Percentiles rank a stretch among this genome's conserved stretches.
phyloP scores from a whole-genome alignment of 2,113 vertebrate species.

The Antennarius striatus region DNA sequence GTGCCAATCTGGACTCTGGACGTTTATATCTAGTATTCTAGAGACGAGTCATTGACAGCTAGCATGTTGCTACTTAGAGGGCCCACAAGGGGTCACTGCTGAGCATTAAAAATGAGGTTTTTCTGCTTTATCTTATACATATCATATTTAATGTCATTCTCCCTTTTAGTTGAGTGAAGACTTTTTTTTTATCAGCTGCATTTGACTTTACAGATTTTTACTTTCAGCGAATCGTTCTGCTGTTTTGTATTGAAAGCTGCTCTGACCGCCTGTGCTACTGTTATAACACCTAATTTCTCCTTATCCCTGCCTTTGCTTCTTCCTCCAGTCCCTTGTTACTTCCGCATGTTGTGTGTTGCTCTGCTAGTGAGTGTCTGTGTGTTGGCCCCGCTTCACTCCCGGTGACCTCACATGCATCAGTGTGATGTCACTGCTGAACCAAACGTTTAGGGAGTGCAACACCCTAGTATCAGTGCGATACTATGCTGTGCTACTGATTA shows the following conservation, averaged over 20 bases:
- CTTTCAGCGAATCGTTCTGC: constrained; percentile 23
- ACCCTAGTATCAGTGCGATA: constrained; percentile 21
- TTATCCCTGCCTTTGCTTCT: constrained; percentile 52
- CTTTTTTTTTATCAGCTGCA: constrained; percentile 21
- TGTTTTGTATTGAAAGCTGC: constrained; percentile 13
- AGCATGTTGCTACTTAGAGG: constrained; percentile 49
- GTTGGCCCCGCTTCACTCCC: constrained; percentile 9
- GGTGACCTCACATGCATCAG: constrained; percentile 36
- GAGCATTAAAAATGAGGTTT: constrained; percentile 8
- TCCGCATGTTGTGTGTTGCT: constrained; percentile 72
- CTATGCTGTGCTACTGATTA: too few species aligned
- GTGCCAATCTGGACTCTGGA: constrained; percentile 6
- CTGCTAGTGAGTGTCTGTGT: constrained; percentile 46
- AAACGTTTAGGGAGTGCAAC: constrained; percentile 24
- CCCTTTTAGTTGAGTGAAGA: constrained; percentile 18
- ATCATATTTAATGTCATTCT: neutral
- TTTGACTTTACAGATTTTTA: constrained; percentile 38
- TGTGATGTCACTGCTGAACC: constrained; percentile 44
- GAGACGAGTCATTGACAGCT: constrained; percentile 3
- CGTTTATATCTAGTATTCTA: constrained; percentile 6
- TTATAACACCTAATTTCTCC: constrained; percentile 21
- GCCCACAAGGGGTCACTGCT: constrained; percentile 20
- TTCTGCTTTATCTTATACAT: constrained; percentile 25
- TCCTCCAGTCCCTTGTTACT: constrained; percentile 43
- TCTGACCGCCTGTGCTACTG: constrained; percentile 29